Evolutionary conservation across 2,113 vertebrate genomes (phyloP).

Genomic region (Chelonoidis abingdonii): DNA sequence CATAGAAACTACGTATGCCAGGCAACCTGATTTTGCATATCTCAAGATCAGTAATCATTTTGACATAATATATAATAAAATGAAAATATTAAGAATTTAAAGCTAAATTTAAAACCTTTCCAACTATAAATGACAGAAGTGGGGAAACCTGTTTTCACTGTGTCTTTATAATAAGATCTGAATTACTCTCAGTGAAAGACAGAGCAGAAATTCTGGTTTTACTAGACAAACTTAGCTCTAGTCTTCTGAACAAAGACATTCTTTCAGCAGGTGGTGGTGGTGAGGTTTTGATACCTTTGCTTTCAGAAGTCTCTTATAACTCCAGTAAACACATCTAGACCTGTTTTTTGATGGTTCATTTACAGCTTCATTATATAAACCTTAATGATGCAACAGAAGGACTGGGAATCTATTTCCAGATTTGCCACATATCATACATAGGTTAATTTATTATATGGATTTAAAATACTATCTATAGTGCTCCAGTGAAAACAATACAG

Average conservation of each 20-base stretch:
- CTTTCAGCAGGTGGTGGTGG: neutral
- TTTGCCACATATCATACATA: constrained; percentile 24
- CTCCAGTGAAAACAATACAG: constrained; percentile 43
- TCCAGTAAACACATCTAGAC: neutral
- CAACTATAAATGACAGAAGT: neutral
- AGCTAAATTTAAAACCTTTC: neutral
- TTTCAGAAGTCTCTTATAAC: neutral
- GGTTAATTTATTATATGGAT: constrained; percentile 54
- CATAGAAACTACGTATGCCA: neutral
- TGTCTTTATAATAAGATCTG: neutral
- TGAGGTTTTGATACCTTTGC: neutral
- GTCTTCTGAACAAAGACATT: neutral
- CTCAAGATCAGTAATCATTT: neutral
- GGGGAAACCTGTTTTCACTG: neutral
- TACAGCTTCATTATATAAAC: constrained; percentile 25
- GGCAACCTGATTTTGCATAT: neutral
- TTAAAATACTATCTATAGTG: constrained; percentile 47
- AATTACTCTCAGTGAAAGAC: neutral
- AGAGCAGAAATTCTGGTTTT: constrained; percentile 16
- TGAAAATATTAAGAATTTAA: neutral
- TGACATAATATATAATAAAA: neutral
- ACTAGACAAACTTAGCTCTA: neutral
- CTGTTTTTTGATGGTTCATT: constrained; percentile 11
- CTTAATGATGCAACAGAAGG: constrained; percentile 19
- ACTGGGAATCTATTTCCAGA: neutral